Conservation (phyloP, 2,888 invertebrate genomes). For the Malthinus seriepunctatus region DNA sequence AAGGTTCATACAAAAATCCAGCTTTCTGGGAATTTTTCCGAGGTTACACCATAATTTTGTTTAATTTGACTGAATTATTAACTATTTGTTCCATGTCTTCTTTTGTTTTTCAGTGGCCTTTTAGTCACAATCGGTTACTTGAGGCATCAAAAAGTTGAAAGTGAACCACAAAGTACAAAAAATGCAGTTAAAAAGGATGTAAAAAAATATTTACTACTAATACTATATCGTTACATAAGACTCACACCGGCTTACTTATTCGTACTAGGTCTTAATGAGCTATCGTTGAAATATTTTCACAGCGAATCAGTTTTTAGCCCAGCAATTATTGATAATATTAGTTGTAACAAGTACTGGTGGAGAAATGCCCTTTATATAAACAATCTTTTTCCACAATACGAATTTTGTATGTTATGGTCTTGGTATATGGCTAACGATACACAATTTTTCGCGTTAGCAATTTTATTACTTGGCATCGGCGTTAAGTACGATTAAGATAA, state of each 20-base stretch:
- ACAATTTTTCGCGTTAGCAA: conserved; percentile 74
- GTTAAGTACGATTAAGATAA: conserved; percentile 58
- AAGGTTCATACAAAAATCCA: no score
- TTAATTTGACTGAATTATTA: neutral
- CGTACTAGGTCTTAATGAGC: conserved; percentile 74
- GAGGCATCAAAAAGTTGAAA: conserved; percentile 57
- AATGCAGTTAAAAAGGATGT: conserved; percentile 51
- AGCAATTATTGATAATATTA: conserved; percentile 69
- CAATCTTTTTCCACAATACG: conserved; percentile 74
- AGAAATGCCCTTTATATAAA: conserved; percentile 82
- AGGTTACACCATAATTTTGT: no score
- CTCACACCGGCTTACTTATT: conserved; percentile 83
- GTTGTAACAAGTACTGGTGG: conserved; percentile 83
- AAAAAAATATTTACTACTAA: conserved; percentile 56
- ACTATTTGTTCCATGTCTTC: neutral
- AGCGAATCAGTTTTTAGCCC: conserved; percentile 75
- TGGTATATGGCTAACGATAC: conserved; percentile 85
- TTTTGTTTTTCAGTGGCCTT: conserved; percentile 62
- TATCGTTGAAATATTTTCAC: conserved; percentile 72
- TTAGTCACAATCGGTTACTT: conserved; percentile 74
- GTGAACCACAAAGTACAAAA: conserved; percentile 53
- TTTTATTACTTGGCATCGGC: conserved; percentile 66
- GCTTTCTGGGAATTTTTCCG: no score
- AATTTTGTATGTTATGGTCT: conserved; percentile 82
- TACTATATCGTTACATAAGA: conserved; percentile 70